Percentiles rank a stretch among this genome's conserved stretches.
phyloP scores from a whole-genome alignment of 1,140 invertebrate species.

The Nylanderia fulva region DNA sequence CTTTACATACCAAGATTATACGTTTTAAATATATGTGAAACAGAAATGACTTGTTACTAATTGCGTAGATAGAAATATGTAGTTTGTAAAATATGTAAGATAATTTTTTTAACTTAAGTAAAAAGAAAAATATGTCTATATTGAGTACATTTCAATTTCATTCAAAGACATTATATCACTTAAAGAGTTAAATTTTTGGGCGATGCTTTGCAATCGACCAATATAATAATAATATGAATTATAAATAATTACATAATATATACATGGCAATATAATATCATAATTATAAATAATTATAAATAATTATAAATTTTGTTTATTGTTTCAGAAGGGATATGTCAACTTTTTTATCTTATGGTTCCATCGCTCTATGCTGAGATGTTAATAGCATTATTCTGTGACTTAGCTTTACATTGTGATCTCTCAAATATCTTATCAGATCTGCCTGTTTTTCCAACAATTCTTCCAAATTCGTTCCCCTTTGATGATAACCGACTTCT shows the following conservation, averaged over 20 bases:
- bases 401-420: slow-evolving; percentile 85
- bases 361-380: slow-evolving; percentile 71
- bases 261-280: too few species aligned
- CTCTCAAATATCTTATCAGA: slow-evolving; percentile 85
- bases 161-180: neutral
- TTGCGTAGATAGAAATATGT: neutral
- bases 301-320: neutral
- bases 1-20: neutral
- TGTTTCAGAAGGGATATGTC: neutral
- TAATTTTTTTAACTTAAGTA: neutral
- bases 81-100: neutral
- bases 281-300: neutral
- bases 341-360: slow-evolving; percentile 19
- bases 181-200: neutral
- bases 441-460: slow-evolving; percentile 89
- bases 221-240: neutral
- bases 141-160: neutral
- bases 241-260: neutral
- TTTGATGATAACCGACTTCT: slow-evolving; percentile 87
- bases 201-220: neutral
- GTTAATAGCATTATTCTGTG: slow-evolving; percentile 84
- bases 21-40: neutral
- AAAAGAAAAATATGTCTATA: neutral
- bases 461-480: slow-evolving; percentile 87
- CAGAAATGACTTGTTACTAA: neutral